Evolutionary conservation across 2,888 invertebrate genomes (phyloP).

Genomic region (Lordiphosa fenestrarum): DNA sequence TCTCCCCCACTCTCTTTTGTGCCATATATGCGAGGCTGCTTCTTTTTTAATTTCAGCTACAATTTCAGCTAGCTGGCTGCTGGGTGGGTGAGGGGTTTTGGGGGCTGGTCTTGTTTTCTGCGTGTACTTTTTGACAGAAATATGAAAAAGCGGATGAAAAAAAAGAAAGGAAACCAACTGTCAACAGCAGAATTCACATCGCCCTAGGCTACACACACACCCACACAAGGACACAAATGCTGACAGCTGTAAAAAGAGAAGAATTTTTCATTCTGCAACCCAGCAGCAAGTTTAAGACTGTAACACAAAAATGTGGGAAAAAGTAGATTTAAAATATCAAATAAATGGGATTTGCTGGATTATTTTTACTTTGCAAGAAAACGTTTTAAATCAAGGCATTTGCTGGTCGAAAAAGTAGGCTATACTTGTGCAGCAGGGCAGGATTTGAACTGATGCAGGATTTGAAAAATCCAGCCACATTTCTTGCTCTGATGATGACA

Average conservation of each 20-base stretch:
- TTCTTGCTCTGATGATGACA: too few species aligned
- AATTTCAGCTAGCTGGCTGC: constrained; percentile 43
- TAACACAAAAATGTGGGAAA: too few species aligned
- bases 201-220: constrained; percentile 27
- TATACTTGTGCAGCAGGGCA: too few species aligned
- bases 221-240: constrained; percentile 7
- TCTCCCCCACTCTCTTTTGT: constrained; percentile 1
- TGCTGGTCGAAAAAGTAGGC: too few species aligned
- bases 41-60: constrained; percentile 53
- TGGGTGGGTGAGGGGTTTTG: constrained; percentile 4
- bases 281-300: too few species aligned
- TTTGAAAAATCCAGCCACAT: too few species aligned
- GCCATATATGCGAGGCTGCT: constrained; percentile 12
- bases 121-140: constrained; percentile 56
- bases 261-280: not conserved
- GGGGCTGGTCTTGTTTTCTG: constrained; percentile 10
- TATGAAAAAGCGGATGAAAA: constrained; percentile 22
- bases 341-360: too few species aligned
- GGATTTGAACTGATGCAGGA: too few species aligned
- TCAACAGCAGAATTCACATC: constrained; percentile 52
- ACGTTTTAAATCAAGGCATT: too few species aligned
- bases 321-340: too few species aligned
- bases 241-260: constrained; percentile 1
- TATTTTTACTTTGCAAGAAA: too few species aligned
- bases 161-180: constrained; percentile 36